Evolutionary conservation across 2,797 vertebrate genomes (phyloP), one percentile per base, ranked within the genome.

Genomic region (Cuniculus paca): DNA sequence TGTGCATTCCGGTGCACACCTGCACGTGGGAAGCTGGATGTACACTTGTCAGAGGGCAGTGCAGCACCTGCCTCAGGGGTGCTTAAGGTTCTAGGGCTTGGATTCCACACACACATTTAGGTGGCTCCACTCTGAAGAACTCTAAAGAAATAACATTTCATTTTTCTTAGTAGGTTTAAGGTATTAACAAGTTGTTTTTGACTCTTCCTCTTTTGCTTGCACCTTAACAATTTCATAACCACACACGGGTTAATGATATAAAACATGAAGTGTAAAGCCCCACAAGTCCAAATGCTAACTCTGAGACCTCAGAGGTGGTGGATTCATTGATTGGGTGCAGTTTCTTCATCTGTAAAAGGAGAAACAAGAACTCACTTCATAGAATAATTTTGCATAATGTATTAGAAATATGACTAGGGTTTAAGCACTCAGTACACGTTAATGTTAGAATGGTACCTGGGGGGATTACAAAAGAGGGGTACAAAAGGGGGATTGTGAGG

Each of bases 291-390:
- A 78, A 17, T 54, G 13, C 61, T 87, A 50, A 68, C 28, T n/a
- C 20, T 34, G 22, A 52, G n/a, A 94, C 48, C 17, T 65, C 5
- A 85, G 22, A 17, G 28, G 45, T 58, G 10, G 50, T 80, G 10
- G 54, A 39, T 74, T 74, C 31, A 3, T 56, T 16, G 28, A 70
- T 2, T 8, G 58, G 16, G 13, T 50, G 7, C 31, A 13, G 36
- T 70, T 85, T 91, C n/a, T 70, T 80, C 24, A 11, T 63, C 45
- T 34, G 13, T 52, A 79, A 63, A 78, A 78, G 77, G 63, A 81
- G 26, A 78, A 68, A 39, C 7, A 6, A 42, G 26, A 13, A 45
- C 50, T 70, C 20, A 34, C n/a, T 81, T 45, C 63, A 28, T 4
- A 58, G 39, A 39, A 60, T 39, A n/a, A 14, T 80, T 26, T 26